Evolutionary conservation across 2,113 vertebrate species (phyloP).

Genomic region (Beaufortia kweichowensis): DNA sequence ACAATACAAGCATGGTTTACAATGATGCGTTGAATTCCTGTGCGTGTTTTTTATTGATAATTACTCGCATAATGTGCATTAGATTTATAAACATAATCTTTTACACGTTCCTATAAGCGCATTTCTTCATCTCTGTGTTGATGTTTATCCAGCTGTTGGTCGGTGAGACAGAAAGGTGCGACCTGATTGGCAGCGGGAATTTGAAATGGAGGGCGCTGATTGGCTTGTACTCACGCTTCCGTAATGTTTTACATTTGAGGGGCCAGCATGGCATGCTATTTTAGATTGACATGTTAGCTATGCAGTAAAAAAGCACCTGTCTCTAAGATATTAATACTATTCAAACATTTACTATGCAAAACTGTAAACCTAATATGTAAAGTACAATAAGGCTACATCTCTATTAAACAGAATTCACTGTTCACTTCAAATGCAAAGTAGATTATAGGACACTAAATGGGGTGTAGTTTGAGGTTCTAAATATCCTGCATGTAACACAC

Average conservation of each 20-base stretch:
- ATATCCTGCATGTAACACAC: too few relatives aligned
- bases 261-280: neutral
- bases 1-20: neutral
- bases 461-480: too few relatives aligned
- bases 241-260: conserved; percentile 1
- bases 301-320: neutral
- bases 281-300: neutral
- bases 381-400: too few relatives aligned
- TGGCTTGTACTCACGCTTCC: conserved; percentile 14
- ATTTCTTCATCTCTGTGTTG: neutral
- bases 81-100: too few relatives aligned
- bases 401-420: too few relatives aligned
- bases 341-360: too few relatives aligned
- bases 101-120: neutral
- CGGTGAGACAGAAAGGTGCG: neutral
- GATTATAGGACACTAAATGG: too few relatives aligned
- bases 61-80: neutral
- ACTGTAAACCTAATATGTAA: too few relatives aligned
- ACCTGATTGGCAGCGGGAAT: conserved; percentile 6
- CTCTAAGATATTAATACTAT: too few relatives aligned
- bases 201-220: conserved; percentile 53
- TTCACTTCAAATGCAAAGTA: too few relatives aligned
- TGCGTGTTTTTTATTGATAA: neutral
- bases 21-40: too few relatives aligned
- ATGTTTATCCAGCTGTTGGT: neutral